phyloP scores from a whole-genome alignment of 1,140 invertebrate species.

The Heliconius congener region DNA sequence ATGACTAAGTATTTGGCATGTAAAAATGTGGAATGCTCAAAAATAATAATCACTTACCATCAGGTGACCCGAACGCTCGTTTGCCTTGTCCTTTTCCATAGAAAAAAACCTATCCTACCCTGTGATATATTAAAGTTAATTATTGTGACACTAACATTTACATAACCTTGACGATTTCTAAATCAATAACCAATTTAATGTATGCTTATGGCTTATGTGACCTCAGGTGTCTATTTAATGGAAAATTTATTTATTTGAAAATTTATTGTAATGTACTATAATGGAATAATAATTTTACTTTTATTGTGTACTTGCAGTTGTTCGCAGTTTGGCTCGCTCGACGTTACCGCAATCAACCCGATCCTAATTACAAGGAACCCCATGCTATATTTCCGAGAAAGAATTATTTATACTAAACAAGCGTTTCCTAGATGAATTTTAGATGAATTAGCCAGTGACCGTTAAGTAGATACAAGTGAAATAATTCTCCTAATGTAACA shows the following conservation, averaged over 20 bases:
- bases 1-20: background rate
- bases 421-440: slow-evolving; percentile 26
- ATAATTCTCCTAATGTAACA: slow-evolving; percentile 5
- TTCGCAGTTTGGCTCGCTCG: slow-evolving; percentile 88
- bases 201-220: too few species aligned
- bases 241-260: background rate
- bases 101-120: too few species aligned
- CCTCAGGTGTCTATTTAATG: background rate
- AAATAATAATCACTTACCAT: background rate
- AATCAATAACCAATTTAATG: too few species aligned
- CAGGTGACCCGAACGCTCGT: too few species aligned
- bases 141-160: too few species aligned
- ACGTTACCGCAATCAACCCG: slow-evolving; percentile 88
- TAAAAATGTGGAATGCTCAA: background rate
- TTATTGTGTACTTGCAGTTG: slow-evolving; percentile 80
- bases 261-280: background rate
- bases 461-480: background rate
- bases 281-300: background rate
- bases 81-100: too few species aligned
- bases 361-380: slow-evolving; percentile 85
- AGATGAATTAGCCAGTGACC: background rate
- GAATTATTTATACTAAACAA: slow-evolving; percentile 80
- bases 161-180: too few species aligned
- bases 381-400: slow-evolving; percentile 86
- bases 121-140: too few species aligned